Conservation (phyloP, 2,888 invertebrate genomes). For the Hirtodrosophila histrioides region DNA sequence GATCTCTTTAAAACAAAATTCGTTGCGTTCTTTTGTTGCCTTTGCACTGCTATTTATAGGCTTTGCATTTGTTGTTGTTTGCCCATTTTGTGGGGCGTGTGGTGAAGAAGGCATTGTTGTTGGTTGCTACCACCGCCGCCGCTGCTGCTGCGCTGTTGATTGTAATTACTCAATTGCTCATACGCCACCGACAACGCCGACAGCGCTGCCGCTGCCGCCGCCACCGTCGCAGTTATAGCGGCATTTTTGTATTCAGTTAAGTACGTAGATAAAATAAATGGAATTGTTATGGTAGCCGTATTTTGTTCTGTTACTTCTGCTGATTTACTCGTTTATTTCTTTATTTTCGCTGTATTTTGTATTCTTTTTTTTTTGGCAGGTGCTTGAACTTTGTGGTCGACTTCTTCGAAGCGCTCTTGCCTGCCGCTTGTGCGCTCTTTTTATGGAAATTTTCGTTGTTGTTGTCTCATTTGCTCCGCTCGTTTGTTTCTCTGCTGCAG, state of each 20-base stretch:
- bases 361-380: conserved; percentile 68
- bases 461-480: conserved; percentile 13
- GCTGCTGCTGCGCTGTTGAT: conserved; percentile 43
- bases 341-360: conserved; percentile 28
- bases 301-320: conserved; percentile 38
- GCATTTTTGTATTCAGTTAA: conserved; percentile 47
- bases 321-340: conserved; percentile 51
- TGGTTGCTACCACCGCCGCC: conserved; percentile 22
- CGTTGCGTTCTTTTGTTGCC: conserved; percentile 45
- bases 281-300: conserved; percentile 66
- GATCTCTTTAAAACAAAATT: conserved; percentile 63
- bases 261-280: conserved; percentile 68
- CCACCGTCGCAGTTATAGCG: conserved; percentile 39
- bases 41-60: conserved; percentile 58
- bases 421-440: conserved; percentile 40
- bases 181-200: conserved; percentile 57
- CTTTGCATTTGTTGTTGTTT: conserved; percentile 55
- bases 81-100: conserved; percentile 19
- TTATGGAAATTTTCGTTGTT: conserved; percentile 65
- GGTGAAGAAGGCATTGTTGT: conserved; percentile 32
- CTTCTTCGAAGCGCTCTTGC: conserved; percentile 35
- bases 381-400: conserved; percentile 71
- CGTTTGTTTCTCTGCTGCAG: conserved; percentile 21
- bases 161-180: conserved; percentile 78
- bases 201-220: neutral